These are phyloP conservation scores for Nomada goodeniana DNA, from an alignment of 2,888 invertebrate species.

Conservation along the genomic window DNA sequence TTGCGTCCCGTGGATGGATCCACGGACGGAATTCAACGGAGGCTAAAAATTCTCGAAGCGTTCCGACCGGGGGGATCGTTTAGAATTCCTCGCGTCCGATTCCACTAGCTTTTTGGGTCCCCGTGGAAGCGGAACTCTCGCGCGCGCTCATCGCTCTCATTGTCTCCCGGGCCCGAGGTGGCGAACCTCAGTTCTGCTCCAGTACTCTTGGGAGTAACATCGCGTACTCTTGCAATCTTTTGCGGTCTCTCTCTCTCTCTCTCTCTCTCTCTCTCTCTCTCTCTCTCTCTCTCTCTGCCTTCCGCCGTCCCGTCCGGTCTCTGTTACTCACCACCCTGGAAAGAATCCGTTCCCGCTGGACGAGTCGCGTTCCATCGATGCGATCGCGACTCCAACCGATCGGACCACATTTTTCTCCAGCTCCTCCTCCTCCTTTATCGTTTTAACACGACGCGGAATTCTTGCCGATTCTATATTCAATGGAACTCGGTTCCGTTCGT, in stretches of 20 bases:
- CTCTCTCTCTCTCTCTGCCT: not conserved
- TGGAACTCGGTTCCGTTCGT: not conserved
- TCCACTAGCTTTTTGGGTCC: conserved; percentile 49
- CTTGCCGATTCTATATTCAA: not conserved
- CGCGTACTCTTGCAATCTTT: conserved; percentile 56
- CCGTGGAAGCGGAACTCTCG: conserved; percentile 42
- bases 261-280: not conserved
- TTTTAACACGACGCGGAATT: not conserved
- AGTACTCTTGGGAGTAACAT: conserved; percentile 78
- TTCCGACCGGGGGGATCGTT: conserved; percentile 22
- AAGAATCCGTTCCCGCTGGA: conserved; percentile 3
- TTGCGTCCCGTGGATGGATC: too few species aligned
- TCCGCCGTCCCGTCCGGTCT: not conserved
- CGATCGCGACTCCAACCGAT: not conserved
- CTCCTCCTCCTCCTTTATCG: not conserved
- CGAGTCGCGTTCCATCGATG: conserved; percentile 1
- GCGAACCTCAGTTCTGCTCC: conserved; percentile 79
- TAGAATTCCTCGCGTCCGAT: conserved; percentile 13
- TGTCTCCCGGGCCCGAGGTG: conserved; percentile 70
- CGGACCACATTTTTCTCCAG: not conserved
- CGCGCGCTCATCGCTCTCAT: conserved; percentile 63
- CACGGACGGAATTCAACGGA: too few species aligned
- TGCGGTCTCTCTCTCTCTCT: too few species aligned
- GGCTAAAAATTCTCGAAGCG: not conserved
- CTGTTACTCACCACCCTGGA: conserved; percentile 42